Percentiles rank a stretch among this genome's conserved stretches.
These are phyloP conservation scores for Sterrhoptilus dennistouni DNA, from an alignment of 2,113 vertebrate species.

Conservation along the genomic window DNA sequence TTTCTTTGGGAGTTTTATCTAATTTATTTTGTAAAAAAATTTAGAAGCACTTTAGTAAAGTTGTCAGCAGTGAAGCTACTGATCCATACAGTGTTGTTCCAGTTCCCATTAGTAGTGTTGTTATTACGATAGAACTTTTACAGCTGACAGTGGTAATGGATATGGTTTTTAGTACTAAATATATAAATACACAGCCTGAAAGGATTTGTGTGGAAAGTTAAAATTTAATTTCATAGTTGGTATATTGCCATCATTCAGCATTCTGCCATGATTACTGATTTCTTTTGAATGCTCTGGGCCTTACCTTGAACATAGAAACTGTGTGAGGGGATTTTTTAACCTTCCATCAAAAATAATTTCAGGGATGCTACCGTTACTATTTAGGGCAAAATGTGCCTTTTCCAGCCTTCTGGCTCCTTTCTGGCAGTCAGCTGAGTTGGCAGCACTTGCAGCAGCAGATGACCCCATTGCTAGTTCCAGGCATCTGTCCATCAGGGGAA, in stretches of 20 bases:
- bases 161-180: conserved; percentile 52
- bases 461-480: neutral
- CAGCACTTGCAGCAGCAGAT: neutral
- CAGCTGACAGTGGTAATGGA: conserved; percentile 17
- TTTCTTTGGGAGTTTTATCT: neutral
- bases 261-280: neutral
- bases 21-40: neutral
- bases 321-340: neutral
- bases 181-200: conserved; percentile 43
- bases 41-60: neutral
- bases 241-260: conserved; percentile 26
- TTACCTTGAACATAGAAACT: neutral
- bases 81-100: neutral
- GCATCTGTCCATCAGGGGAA: neutral
- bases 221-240: conserved; percentile 42
- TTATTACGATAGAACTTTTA: neutral
- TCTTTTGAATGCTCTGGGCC: neutral
- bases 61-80: neutral
- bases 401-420: neutral
- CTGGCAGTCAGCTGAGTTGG: neutral
- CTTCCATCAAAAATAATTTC: neutral
- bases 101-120: conserved; percentile 1
- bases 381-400: neutral
- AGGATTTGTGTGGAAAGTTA: conserved; percentile 44
- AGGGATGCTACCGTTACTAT: neutral